Evolutionary conservation across 2,797 vertebrate species (phyloP), one percentile per base, ranked within the genome.

Genomic region (Myotis daubentonii): DNA sequence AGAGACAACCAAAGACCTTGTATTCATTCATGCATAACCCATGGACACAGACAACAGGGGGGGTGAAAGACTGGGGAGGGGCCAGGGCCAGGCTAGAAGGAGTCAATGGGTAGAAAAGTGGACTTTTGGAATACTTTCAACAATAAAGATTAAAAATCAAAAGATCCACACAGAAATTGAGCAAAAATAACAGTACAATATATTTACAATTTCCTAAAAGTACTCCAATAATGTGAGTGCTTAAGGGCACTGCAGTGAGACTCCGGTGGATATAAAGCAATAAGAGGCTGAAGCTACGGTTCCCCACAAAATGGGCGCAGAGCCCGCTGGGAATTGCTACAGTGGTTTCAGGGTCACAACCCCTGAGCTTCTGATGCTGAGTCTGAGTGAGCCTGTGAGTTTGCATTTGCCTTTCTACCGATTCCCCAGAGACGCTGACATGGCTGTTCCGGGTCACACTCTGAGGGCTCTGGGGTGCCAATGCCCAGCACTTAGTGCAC

Each of bases 241-340:
- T 87, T 83, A 20, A 49, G 7, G 6, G 25, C n/a, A 65, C 6
- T 22, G 8, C 15, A 23, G 51, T 41, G 49, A 53, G 13, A 5
- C 41, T n/a, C 30, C 33, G 1, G 5, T 47, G 2, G 1, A 10
- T 33, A 6, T 22, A 1, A 47, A 41, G 4, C 44, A 16, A 20
- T 12, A 12, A 62, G 0, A 49, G n/a, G 2, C 25, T 53, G 8
- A 11, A 25, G 25, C 33, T 36, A 12, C 28, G 4, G 2, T 66
- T 55, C 17, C 28, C 30, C 51, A 44, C 6, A 10, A 82, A 44
- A 30, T 9, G 11, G 76, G 11, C 6, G 23, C 3, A 23, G 60
- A 78, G 5, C 76, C 5, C 19, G 4, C 25, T 38, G 6, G 17
- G 23, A 25, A 9, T 82, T 44, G 8, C 20, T 57, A 38, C 25